Conservation (phyloP, 2,797 vertebrate species). For the Sebastes baramenuke region DNA sequence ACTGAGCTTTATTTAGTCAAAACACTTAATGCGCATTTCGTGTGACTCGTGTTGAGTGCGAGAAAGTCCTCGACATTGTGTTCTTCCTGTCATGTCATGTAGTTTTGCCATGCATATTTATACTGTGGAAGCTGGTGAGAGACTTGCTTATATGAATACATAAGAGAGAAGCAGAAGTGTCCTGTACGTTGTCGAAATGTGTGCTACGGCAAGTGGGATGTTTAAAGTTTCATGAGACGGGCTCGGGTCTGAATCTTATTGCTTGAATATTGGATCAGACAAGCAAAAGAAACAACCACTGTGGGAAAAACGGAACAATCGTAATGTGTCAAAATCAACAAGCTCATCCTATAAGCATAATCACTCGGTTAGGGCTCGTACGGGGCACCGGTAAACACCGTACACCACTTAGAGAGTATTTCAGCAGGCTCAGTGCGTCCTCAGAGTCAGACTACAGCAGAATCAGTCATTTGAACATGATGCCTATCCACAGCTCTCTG, state of each 20-base stretch:
- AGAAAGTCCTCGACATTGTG: slow-evolving; percentile 6
- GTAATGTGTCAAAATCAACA: slow-evolving; percentile 56
- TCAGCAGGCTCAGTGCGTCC: slow-evolving; percentile 35
- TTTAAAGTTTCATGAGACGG: slow-evolving; percentile 60
- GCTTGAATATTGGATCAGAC: slow-evolving; percentile 57
- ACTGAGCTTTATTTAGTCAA: slow-evolving; percentile 19
- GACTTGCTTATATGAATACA: not conserved
- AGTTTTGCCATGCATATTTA: slow-evolving; percentile 31
- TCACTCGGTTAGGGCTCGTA: slow-evolving; percentile 41
- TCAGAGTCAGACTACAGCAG: slow-evolving; percentile 25
- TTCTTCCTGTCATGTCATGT: slow-evolving; percentile 22
- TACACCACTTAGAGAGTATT: slow-evolving; percentile 51
- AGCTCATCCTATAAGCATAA: slow-evolving; percentile 48
- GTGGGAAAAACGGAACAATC: slow-evolving; percentile 41
- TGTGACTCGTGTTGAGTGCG: slow-evolving; percentile 3
- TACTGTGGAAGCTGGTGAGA: slow-evolving; percentile 11
- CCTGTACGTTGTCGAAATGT: slow-evolving; percentile 49
- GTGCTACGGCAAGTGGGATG: slow-evolving; percentile 15
- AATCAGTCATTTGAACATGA: slow-evolving; percentile 51
- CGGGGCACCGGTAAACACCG: slow-evolving; percentile 57
- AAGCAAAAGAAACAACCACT: slow-evolving; percentile 48
- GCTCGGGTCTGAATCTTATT: slow-evolving; percentile 13
- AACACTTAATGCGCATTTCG: not conserved
- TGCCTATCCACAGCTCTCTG: slow-evolving; percentile 29
- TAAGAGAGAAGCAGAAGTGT: slow-evolving; percentile 7